Evolutionary conservation across 2,113 vertebrate species (phyloP).

Genomic region (Rhagologus leucostigma): DNA sequence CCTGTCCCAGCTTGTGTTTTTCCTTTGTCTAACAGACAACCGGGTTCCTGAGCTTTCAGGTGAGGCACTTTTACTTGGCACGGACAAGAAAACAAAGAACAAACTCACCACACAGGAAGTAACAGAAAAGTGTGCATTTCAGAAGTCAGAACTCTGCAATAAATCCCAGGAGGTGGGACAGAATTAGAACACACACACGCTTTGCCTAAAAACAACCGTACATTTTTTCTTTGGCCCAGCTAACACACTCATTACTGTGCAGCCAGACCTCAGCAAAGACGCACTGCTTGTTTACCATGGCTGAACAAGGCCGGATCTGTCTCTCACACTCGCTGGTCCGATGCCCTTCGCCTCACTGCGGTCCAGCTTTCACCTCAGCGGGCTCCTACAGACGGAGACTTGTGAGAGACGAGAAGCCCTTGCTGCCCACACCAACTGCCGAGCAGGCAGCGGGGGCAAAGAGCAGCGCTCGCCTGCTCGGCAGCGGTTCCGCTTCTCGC

Average conservation of each 20-base stretch:
- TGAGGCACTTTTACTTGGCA: neutral
- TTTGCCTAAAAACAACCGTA: rapidly evolving
- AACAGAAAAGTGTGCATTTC: rapidly evolving
- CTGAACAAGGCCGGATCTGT: neutral
- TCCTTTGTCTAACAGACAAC: neutral
- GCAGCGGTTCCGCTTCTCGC: neutral
- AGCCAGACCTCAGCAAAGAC: neutral
- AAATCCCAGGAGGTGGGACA: neutral
- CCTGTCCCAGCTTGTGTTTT: neutral
- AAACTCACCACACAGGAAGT: neutral
- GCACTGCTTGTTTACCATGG: neutral
- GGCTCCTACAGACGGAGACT: neutral
- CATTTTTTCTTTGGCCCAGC: neutral
- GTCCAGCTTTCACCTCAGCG: neutral
- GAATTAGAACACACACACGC: too few species aligned
- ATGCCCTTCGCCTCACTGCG: neutral
- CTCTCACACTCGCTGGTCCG: rapidly evolving
- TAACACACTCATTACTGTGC: neutral
- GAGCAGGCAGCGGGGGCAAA: rapidly evolving
- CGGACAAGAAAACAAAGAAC: neutral
- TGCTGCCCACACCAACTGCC: rapidly evolving
- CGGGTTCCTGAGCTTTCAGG: neutral
- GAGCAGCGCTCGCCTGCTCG: rapidly evolving
- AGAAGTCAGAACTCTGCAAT: neutral
- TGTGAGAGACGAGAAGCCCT: rapidly evolving